Evolutionary conservation across 2,797 vertebrate genomes (phyloP), one percentile per base, ranked within the genome.

Genomic region (Enteromius unitaeniatus): DNA sequence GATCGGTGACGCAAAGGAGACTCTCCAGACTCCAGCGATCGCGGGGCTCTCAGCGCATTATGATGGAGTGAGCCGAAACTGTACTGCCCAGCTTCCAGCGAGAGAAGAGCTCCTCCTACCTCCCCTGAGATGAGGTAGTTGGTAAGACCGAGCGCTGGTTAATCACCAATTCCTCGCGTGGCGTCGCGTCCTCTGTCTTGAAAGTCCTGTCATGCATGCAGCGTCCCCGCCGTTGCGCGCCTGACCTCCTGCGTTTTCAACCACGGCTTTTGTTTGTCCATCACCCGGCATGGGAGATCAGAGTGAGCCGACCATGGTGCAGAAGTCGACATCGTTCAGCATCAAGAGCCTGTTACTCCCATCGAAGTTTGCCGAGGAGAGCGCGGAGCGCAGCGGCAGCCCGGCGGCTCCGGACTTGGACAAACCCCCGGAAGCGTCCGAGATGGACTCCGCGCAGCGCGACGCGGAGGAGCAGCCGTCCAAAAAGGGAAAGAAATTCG

Each of bases 331-430:
- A 79, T 91, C 91, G 47, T 92, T 92, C 81, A 92, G 90, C 77
- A 92, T 92, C 87, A 91, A 91, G 72, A 92, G 90, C 82, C 85
- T 92, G 58, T 86, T 92, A 81, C 90, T 92, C 19, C 90, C 91
- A n/a, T 88, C 90, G 28, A 91, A 88, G 82, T 89, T 85, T 87
- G 89, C 89, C 82, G 19, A 42, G 19, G 86, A 65, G 49, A 53
- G 74, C 81, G 45, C 65, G 55, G 86, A 86, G 82, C 83, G 81
- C 67, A 69, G 80, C 37, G 58, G 58, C 23, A 74, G 68, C 65
- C 75, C 69, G 28, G 53, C 47, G 23, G 53, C 53, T 23, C 75
- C 83, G 7, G 87, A 89, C 67, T 69, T 79, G 17, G 88, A 88
- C 55, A 90, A 87, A 53, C 65, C 88, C 51, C 65, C 67, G 64